A percentile compares a stretch with the other conserved stretches of the same genome.
Evolutionary conservation across 2,113 vertebrate genomes (phyloP).

Genomic region (Phrynosoma platyrhinos): DNA sequence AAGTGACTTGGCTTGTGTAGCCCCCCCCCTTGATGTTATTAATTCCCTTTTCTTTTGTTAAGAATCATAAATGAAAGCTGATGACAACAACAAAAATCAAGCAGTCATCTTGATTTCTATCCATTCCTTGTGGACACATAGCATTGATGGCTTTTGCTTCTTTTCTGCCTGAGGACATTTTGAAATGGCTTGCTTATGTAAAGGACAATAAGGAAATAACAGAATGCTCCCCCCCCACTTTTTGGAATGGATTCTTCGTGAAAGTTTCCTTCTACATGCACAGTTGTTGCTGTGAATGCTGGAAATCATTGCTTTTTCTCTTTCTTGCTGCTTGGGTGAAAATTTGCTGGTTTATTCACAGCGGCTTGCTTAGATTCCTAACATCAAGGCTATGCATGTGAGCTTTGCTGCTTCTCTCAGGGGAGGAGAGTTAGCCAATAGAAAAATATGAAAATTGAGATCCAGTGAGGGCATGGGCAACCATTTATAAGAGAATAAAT

Average conservation of each 20-base stretch:
- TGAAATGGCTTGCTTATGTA: conserved; percentile 62
- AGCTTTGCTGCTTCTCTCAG: conserved; percentile 13
- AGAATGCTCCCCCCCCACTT: conserved; percentile 18
- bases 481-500: conserved; percentile 37
- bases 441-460: conserved; percentile 45
- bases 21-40: conserved; percentile 61
- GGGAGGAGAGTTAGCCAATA: conserved; percentile 12
- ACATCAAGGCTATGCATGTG: conserved; percentile 15
- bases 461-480: conserved; percentile 43
- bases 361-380: conserved; percentile 63
- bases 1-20: conserved; percentile 79
- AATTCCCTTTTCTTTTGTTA: conserved; percentile 55
- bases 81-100: conserved; percentile 61
- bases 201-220: conserved; percentile 39
- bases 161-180: conserved; percentile 57
- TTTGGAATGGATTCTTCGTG: conserved; percentile 63
- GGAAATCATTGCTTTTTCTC: conserved; percentile 55
- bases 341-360: conserved; percentile 71
- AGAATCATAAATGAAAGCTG: conserved; percentile 54
- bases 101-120: conserved; percentile 64
- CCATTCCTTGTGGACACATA: conserved; percentile 60
- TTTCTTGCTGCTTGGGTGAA: conserved; percentile 67
- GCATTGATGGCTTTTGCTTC: conserved; percentile 53
- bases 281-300: conserved; percentile 63
- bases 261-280: conserved; percentile 37